Evolutionary conservation across 64 coral and sea anemone genomes (phyloP).

Genomic region (Acropora yongei): DNA sequence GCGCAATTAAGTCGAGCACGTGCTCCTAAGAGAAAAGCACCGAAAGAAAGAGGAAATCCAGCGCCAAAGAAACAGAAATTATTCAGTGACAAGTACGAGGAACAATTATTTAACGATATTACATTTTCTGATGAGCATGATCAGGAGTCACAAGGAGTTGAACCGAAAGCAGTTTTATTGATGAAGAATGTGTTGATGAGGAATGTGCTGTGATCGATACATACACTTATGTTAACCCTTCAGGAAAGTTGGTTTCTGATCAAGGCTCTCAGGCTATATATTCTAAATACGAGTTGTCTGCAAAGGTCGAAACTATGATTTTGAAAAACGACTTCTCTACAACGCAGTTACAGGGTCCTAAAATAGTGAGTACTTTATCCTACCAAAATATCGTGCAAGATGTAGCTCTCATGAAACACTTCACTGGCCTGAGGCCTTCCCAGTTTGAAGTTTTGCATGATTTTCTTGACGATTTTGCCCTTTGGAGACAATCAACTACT

Average conservation of each 20-base stretch:
- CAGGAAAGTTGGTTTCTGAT: constrained; percentile 24
- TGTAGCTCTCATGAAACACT: constrained; percentile 68
- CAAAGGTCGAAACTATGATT: constrained; percentile 71
- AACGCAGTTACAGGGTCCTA: constrained; percentile 46
- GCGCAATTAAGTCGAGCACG: constrained; percentile 46
- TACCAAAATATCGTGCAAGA: constrained; percentile 63
- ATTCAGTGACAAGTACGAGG: neutral
- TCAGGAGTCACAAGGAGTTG: constrained; percentile 61
- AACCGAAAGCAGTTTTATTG: constrained; percentile 32
- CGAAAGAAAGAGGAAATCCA: constrained; percentile 54
- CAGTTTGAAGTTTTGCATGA: constrained; percentile 74
- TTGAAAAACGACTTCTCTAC: constrained; percentile 61
- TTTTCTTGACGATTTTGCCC: constrained; percentile 74
- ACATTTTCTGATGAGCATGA: constrained; percentile 41
- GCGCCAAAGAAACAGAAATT: constrained; percentile 23
- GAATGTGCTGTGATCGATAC: constrained; percentile 2
- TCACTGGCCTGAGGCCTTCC: constrained; percentile 55
- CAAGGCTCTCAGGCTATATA: constrained; percentile 58
- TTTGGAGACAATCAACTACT: constrained; percentile 60
- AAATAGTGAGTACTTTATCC: constrained; percentile 72
- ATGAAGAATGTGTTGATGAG: constrained; percentile 35
- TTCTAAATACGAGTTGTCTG: constrained; percentile 61
- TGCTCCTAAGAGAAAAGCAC: constrained; percentile 74
- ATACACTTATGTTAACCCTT: constrained; percentile 11
- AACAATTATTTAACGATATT: constrained; percentile 24